These are phyloP conservation scores for Thermophis baileyi DNA, from an alignment of 2,113 vertebrate genomes.

Conservation along the genomic window DNA sequence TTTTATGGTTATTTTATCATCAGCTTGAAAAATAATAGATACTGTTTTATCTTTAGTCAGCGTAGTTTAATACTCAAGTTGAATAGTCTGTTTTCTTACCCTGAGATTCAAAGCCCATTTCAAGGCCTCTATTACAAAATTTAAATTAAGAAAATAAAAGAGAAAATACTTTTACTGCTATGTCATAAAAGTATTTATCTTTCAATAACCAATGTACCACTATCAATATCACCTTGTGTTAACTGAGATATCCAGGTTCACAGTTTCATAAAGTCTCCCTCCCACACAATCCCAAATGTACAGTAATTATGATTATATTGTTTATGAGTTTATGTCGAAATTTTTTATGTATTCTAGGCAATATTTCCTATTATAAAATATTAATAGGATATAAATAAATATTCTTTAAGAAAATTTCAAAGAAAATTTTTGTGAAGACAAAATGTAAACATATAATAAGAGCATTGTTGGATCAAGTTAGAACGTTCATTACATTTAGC, in stretches of 20 bases:
- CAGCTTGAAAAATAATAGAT: neutral
- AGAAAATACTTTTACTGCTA: neutral
- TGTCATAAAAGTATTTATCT: neutral
- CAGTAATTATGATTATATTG: neutral
- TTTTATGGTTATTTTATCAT: neutral
- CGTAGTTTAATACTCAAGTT: neutral
- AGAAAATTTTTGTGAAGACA: neutral
- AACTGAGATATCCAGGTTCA: neutral
- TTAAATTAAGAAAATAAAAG: neutral
- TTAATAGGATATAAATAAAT: neutral
- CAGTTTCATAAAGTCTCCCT: neutral
- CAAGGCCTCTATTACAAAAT: neutral
- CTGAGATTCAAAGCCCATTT: neutral
- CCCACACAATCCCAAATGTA: neutral
- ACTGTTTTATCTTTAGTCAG: neutral
- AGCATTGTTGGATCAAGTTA: neutral
- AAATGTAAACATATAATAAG: neutral
- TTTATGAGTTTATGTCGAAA: neutral
- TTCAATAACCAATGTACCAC: neutral
- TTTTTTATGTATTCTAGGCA: neutral
- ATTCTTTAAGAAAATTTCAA: neutral
- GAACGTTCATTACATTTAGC: neutral
- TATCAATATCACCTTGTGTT: neutral
- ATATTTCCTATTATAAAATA: neutral
- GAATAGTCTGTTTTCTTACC: neutral